Percentiles rank a stretch among this genome's conserved stretches.
Evolutionary conservation across 2,888 invertebrate species (phyloP).

Genomic region (Trachelus troglodyta): DNA sequence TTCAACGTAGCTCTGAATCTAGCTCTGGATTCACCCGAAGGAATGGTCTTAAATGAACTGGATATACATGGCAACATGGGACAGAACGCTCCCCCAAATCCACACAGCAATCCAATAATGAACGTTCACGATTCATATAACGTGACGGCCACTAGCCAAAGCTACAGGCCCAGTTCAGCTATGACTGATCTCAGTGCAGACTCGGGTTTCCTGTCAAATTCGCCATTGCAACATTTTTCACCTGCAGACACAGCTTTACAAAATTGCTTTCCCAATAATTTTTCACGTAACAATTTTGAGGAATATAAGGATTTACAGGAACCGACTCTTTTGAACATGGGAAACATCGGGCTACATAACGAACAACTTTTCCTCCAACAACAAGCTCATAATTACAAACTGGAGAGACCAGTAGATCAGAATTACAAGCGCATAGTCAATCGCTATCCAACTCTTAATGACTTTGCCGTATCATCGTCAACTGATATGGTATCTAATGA

Average conservation of each 20-base stretch:
- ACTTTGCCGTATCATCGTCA: constrained; percentile 43
- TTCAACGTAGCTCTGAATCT: constrained; percentile 46
- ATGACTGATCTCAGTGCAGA: constrained; percentile 59
- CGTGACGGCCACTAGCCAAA: constrained; percentile 36
- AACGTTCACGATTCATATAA: constrained; percentile 57
- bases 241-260: constrained; percentile 54
- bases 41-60: constrained; percentile 38
- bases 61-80: constrained; percentile 29
- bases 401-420: constrained; percentile 53
- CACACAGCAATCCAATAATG: constrained; percentile 44
- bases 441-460: constrained; percentile 46
- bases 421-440: constrained; percentile 51
- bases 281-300: constrained; percentile 48
- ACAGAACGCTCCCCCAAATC: constrained; percentile 39
- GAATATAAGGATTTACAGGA: constrained; percentile 57
- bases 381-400: constrained; percentile 39
- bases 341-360: constrained; percentile 41
- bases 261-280: constrained; percentile 50
- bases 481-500: constrained; percentile 43
- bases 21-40: constrained; percentile 36
- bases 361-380: constrained; percentile 43
- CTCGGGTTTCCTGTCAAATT: constrained; percentile 58
- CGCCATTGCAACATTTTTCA: constrained; percentile 59
- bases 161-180: constrained; percentile 54
- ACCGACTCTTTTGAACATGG: constrained; percentile 39